phyloP scores from a whole-genome alignment of 2,113 vertebrate genomes.

The Tautogolabrus adspersus region DNA sequence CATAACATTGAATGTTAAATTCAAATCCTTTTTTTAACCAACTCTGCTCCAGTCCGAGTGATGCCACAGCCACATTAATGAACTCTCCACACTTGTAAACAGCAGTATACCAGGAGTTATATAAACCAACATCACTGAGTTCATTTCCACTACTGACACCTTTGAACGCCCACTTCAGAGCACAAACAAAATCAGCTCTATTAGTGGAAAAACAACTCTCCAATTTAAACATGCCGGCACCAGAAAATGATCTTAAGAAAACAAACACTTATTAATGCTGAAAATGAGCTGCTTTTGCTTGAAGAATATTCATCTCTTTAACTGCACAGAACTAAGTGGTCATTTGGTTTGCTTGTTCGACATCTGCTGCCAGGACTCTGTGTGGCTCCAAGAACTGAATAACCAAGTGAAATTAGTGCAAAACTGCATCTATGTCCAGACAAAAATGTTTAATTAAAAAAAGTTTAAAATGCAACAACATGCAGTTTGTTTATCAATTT shows the following conservation, averaged over 20 bases:
- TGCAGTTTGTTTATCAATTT: conserved; percentile 11
- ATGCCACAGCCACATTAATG: conserved; percentile 9
- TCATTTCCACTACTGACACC: conserved; percentile 52
- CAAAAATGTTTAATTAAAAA: neutral
- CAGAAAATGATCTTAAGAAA: conserved; percentile 58
- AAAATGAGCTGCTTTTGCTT: conserved; percentile 30
- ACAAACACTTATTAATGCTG: conserved; percentile 33
- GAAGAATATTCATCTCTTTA: conserved; percentile 17
- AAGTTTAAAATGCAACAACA: neutral
- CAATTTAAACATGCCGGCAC: conserved; percentile 48
- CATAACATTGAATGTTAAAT: conserved; percentile 9
- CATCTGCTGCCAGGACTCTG: conserved; percentile 22
- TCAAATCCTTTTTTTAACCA: neutral
- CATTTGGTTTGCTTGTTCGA: neutral
- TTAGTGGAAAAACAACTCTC: conserved; percentile 48
- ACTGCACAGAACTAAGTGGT: neutral
- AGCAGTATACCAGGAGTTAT: conserved; percentile 29
- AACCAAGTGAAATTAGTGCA: neutral
- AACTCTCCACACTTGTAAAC: neutral
- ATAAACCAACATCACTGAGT: conserved; percentile 43
- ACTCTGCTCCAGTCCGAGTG: neutral
- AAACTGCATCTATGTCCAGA: neutral
- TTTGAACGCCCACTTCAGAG: conserved; percentile 47
- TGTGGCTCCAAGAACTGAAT: conserved; percentile 8
- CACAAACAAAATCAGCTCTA: conserved; percentile 2